Evolutionary conservation across 2,113 vertebrate species (phyloP), one percentile per base, ranked within the genome.

Genomic region (Poeciliopsis prolifica): DNA sequence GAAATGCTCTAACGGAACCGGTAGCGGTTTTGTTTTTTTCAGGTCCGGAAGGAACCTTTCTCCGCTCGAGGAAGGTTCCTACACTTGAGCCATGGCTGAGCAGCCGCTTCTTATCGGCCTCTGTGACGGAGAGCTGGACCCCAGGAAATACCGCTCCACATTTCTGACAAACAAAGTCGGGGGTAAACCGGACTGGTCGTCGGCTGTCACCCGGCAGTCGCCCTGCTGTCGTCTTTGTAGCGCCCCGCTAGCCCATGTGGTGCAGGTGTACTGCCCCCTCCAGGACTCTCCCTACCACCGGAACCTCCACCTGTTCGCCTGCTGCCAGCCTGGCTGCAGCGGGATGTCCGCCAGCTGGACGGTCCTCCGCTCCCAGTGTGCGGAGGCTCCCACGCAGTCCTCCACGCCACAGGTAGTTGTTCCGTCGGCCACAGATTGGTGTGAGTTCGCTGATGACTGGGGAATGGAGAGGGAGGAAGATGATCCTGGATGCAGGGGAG

Each of bases 101-200:
- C 15, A 58, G 7, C 8, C 24, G 1, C 19, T 19, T 1, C 86
- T 95, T 40, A 6, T 95, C 58, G 94, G 94, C 28, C 8, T 93
- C 61, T 86, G 84, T 74, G 94, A 95, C 3, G 93, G 86, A 28
- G 76, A 85, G 3, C 11, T 93, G 1, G 88, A 92, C 40, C 1
- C 71, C 0, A 71, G 64, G 4, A 31, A 65, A 9, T 10, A 87
- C 48, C 54, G 1, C 0, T 60, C 87, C 14, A 84, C 85, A 0
- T 89, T 65, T 44, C 62, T 84, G n/a, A 94, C 87, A 11, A 95
- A 91, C 77, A 95, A 95, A 42, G 72, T 92, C 1, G 94, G 94
- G 2, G 94, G 90, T 0, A 28, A 0, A 2, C 89, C 92, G 74
- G 86, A 93, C 79, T 80, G 80, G 72, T 1, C 26, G 0, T 81